Conservation (phyloP, 1,140 invertebrate genomes). For the Ephestia elutella region DNA sequence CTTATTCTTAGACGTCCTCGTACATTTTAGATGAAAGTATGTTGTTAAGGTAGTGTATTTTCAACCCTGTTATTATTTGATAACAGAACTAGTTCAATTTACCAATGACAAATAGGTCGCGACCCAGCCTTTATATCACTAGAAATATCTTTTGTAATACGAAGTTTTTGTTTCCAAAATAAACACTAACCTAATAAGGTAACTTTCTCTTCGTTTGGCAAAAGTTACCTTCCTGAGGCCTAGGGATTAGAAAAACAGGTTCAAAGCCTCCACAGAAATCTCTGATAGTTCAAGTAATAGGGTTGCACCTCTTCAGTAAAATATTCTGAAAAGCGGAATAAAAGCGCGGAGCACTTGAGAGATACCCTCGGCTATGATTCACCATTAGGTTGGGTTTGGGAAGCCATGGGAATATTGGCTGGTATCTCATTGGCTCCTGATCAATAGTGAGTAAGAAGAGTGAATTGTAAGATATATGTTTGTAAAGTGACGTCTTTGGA, state of each 20-base stretch:
- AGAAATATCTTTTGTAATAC: too few species aligned
- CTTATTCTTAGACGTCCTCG: too few species aligned
- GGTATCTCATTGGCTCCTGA: not conserved
- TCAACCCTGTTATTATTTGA: not conserved
- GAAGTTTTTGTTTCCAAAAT: too few species aligned
- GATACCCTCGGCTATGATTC: constrained; percentile 2
- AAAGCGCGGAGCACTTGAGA: not conserved
- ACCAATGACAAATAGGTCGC: not conserved
- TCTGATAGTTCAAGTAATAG: not conserved
- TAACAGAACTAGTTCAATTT: not conserved
- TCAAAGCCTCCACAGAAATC: not conserved
- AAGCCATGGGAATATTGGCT: not conserved
- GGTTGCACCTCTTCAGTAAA: constrained; percentile 3
- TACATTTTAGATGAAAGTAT: too few species aligned
- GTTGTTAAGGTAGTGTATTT: not conserved
- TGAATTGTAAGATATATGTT: too few species aligned
- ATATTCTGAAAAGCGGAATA: constrained; percentile 3
- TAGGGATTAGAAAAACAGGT: constrained; percentile 2
- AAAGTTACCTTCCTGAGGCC: not conserved
- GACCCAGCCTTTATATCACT: not conserved
- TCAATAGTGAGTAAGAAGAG: too few species aligned
- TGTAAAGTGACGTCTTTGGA: too few species aligned
- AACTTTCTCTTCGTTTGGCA: too few species aligned
- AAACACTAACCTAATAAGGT: too few species aligned
- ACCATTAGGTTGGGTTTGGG: not conserved